Evolutionary conservation across 2,888 invertebrate species (phyloP), one percentile per base, ranked within the genome.

Genomic region (Eupithecia pulchellata): DNA sequence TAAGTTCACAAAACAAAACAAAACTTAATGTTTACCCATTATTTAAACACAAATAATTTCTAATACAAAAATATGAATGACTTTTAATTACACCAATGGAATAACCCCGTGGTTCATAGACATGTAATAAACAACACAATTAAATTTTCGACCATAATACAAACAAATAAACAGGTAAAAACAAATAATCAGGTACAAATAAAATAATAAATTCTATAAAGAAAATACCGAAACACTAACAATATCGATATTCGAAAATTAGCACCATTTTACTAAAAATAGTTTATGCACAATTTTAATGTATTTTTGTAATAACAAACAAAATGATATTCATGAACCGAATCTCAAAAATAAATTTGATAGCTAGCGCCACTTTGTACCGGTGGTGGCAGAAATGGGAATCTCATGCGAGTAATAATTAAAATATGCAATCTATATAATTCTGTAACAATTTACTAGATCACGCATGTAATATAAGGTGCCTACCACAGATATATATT

Each of bases 1-100:
- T 65, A 65, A 64, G 47, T 68, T 68, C 67, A 74, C 64, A 66
- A 73, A 71, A 71, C 64, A 66, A 73, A 71, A 71, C 61, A 69
- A 20, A 71, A 74, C 70, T 29, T 55, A 70, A 61, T 55, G 36
- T 61, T 27, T 30, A 70, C 66, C 47, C 47, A 65, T 55, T 32
- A 30, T 52, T 57, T 20, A 64, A 20, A 4, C 60, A 66, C 30
- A 42, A 25, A 69, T 39, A 69, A 62, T 65, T 65, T 65, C 55
- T 14, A 6, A 61, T 29, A 52, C 55, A 25, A 61, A 52, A 36
- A 8, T 30, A 65, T 63, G 29, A 63, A 29, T 55, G 57, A 58
- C 57, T 64, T 61, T 60, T 20, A 65, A 61, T 34, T 32, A 39
- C 47, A 65, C 13, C 42, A 29, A 57, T 30, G 69, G 55, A 61